These are phyloP conservation scores for Strigamia crassipes DNA, from an alignment of 2,888 invertebrate genomes.

Conservation along the genomic window DNA sequence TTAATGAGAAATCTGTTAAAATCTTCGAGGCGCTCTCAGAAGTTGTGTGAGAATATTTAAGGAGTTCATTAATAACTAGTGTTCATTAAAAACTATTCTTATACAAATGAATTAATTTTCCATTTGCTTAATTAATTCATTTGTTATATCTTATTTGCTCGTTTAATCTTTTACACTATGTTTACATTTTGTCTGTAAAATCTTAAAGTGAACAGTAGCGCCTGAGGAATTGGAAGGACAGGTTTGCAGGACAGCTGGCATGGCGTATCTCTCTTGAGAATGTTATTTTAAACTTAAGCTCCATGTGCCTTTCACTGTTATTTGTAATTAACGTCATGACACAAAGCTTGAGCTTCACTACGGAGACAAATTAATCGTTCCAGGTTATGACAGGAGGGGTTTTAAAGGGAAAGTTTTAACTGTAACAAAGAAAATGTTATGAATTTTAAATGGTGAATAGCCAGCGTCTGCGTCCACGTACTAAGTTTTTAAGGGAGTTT, in stretches of 20 bases:
- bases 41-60: not conserved
- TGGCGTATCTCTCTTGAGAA: not conserved
- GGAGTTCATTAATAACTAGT: not conserved
- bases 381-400: not conserved
- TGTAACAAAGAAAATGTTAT: not conserved
- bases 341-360: not conserved
- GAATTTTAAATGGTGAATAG: too few species aligned
- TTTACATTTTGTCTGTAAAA: not conserved
- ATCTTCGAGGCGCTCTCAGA: not conserved
- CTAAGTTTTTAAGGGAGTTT: too few species aligned
- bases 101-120: too few species aligned
- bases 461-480: too few species aligned
- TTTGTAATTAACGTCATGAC: constrained; percentile 3
- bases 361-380: not conserved
- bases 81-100: too few species aligned
- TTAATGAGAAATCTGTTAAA: not conserved
- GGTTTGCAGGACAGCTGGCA: not conserved
- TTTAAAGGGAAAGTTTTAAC: not conserved
- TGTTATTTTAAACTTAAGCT: not conserved
- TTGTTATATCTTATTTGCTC: too few species aligned
- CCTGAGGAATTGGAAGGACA: not conserved
- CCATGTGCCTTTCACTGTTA: not conserved
- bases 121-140: too few species aligned
- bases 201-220: not conserved
- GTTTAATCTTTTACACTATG: too few species aligned